Evolutionary conservation across 2,113 vertebrate genomes (phyloP), one percentile per base, ranked within the genome.

Genomic region (Protobothrops mucrosquamatus): DNA sequence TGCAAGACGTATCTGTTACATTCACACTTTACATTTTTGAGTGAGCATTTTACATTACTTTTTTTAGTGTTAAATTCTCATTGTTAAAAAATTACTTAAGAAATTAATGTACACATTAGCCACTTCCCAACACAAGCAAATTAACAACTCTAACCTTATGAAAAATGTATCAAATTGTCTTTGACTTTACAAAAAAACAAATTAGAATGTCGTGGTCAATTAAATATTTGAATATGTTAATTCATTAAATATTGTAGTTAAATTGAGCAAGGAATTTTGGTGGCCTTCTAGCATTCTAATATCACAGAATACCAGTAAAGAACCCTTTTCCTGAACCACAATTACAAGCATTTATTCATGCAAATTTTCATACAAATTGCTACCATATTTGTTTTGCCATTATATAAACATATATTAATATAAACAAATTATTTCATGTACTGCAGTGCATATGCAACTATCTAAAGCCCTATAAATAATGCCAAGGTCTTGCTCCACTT

Each of bases 191-290:
- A 92, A 20, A 12, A 55, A 81, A 81, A 46, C 92, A 94, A 2
- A 87, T 59, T 69, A 94, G 88, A 22, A 20, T 51, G 93, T 85
- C 64, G n/a, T 92, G 87, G 85, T 92, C 74, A 43, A 91, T 89
- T 85, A 94, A 93, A 91, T 89, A 57, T 56, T 94, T 95, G 93
- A 57, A 95, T 88, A 96, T 96, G 2, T 43, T 85, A 20, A 23
- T 92, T 87, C 48, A 91, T 87, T 26, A 59, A n/a, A n/a, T 59
- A n/a, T 2, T 43, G 12, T 24, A 85, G 85, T 87, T 87, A 29
- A 87, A 18, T 61, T 61, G 23, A 87, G 39, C 26, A 87, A 87
- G 54, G 54, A 18, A 89, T 81, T 22, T 43, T 11, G 20, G 43
- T 54, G 20, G 6, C 34, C 34, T 43, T 92, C 48, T 5, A 9